Base-by-base conservation (phyloP, 2,113 vertebrate species). In the Mirza zaza region DNA sequence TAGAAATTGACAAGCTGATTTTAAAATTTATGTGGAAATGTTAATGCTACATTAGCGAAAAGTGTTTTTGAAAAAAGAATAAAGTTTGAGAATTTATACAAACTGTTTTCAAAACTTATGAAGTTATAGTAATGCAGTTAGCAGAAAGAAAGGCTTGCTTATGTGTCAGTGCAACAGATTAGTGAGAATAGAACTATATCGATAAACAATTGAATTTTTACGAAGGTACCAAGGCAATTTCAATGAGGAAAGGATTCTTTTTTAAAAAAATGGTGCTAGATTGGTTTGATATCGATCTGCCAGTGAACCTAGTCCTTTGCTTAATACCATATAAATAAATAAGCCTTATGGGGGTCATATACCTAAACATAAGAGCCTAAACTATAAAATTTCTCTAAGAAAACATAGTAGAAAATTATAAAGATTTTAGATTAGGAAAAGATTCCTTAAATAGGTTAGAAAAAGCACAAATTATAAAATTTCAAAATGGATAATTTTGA, bases 341-440 rank as follows among this genome's bases (percentile, higher is more conserved):
- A 92, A 71, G 90, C 52, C 23, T 59, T 17, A 59, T 36, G 50
- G 87, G 45, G 55, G 65, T 84, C 14, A 20, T 92, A n/a, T 80
- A 42, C 42, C 5, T 68, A 91, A 94, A 88, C 76, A 48, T 87
- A 87, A 80, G 70, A 85, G 45, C 18, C 81, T 76, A 85, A 57
- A 76, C 45, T 80, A 48, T 89, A 52, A 95, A 92, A 82, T 5
- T 45, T 87, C 25, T 92, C 21, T 77, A 92, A 94, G 84, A 90
- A 94, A 79, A 84, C 45, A 15, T 70, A 81, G 67, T 73, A 48
- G 86, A 87, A 89, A 76, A 91, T 73, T 83, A 2, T n/a, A 95
- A 68, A 73, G 36, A 57, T 5, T 57, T 90, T 90, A 83, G 68
- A 27, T 80, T 89, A 73, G 15, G 32, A 32, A 92, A 82, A 39